Conservation (phyloP, 2,797 vertebrate genomes). For the Hypotaenidia okinawae region DNA sequence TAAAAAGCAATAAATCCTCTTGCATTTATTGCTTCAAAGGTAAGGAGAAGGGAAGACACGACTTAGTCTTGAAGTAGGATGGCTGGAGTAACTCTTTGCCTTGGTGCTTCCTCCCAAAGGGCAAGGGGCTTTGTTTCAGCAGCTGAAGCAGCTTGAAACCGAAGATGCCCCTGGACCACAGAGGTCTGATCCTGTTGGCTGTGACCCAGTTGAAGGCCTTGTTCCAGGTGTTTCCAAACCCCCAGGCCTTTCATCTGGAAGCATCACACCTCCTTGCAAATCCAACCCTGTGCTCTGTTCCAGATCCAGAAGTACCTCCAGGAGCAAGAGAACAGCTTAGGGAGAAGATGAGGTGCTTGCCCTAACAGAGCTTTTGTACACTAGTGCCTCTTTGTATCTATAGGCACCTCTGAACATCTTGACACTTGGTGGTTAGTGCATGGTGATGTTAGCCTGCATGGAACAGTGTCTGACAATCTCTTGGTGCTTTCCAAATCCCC, state of each 20-base stretch:
- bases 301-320: background rate
- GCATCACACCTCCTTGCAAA: background rate
- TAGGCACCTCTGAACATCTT: background rate
- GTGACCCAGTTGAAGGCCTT: rapidly evolving
- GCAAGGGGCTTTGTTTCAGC: background rate
- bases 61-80: background rate
- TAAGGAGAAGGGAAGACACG: background rate
- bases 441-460: background rate
- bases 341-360: background rate
- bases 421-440: background rate
- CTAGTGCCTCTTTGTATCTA: background rate
- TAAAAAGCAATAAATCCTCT: constrained; percentile 61
- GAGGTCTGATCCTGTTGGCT: background rate
- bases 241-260: rapidly evolving
- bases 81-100: background rate
- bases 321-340: background rate
- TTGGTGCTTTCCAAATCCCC: background rate
- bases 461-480: background rate
- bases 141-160: background rate
- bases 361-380: background rate
- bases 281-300: background rate
- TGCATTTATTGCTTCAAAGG: background rate
- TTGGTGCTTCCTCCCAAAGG: background rate
- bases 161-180: rapidly evolving
- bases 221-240: background rate